Base-by-base conservation (phyloP, 1,140 invertebrate species). In the Monochamus saltuarius region DNA sequence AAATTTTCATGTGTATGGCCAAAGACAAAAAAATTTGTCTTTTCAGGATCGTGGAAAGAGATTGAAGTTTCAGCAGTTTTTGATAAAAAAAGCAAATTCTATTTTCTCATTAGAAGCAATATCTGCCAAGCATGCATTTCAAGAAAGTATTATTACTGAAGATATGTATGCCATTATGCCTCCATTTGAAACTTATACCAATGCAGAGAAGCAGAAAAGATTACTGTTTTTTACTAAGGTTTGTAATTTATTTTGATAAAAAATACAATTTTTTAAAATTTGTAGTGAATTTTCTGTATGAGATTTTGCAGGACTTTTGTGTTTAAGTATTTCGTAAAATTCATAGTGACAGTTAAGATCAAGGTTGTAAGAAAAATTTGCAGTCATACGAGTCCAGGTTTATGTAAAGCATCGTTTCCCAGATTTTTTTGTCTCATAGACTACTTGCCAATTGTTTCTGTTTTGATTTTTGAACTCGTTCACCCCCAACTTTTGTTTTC, bases 151-250 rank as follows among this genome's bases (percentile, higher is more conserved):
- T 11, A 22, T 68, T 17, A 66, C 69, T 13, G 75, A 77, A 88
- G 90, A 90, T 79, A 83, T 85, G 74, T 92, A 85, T 84, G 89
- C 89, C 42, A 82, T 91, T 50, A 86, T 93, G 82, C 91, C 92
- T 60, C 91, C 92, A 0, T 85, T 91, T 75, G 93, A 96, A 79
- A 85, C 85, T 42, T 95, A 91, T 74, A 81, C 85, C 37, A 82
- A 81, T 78, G 84, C 91, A 62, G 88, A 92, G 70, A 87, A 87
- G 64, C 81, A 82, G 13, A 86, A 85, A 53, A 82, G 88, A 65
- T 79, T 88, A 22, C 81, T 87, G 56, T 87, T 91, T 79, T 92
- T 93, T 78, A 88, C 88, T 79, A 83, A 91, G 81, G 90, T 91
- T 83, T 80, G 73, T 72, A 58, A 29, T 50, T n/a, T n/a, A n/a